These are phyloP conservation scores for Nilaparvata lugens DNA, from an alignment of 1,140 invertebrate genomes.

Conservation along the genomic window DNA sequence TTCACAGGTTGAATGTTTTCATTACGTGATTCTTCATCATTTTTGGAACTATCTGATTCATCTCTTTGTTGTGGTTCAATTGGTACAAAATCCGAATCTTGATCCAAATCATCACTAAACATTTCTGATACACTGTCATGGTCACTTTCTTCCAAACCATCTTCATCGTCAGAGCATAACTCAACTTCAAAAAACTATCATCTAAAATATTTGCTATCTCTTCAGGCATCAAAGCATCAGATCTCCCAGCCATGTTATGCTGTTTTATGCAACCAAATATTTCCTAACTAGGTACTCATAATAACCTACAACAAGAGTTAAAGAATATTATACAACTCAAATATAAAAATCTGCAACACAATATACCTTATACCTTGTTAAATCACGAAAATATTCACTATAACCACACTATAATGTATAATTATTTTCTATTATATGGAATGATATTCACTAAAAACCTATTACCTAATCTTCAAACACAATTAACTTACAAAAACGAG, in stretches of 20 bases:
- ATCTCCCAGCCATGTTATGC: not conserved
- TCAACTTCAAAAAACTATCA: not conserved
- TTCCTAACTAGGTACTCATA: too few species aligned
- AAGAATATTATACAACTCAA: too few species aligned
- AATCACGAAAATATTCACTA: too few species aligned
- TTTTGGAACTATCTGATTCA: not conserved
- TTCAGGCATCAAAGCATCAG: not conserved
- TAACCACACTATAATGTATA: too few species aligned
- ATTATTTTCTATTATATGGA: too few species aligned
- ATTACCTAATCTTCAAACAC: too few species aligned
- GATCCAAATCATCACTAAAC: not conserved
- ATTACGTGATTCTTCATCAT: not conserved
- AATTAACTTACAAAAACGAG: not conserved
- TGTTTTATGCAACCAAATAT: not conserved
- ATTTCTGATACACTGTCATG: not conserved
- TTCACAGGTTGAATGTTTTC: too few species aligned
- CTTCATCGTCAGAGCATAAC: not conserved
- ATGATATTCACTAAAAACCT: too few species aligned
- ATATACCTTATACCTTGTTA: too few species aligned
- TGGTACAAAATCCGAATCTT: not conserved
- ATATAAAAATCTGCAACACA: too few species aligned
- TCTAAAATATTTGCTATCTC: not conserved
- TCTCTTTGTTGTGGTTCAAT: not conserved
- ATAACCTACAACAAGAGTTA: too few species aligned
- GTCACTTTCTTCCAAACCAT: not conserved